Percentiles rank a stretch among this genome's conserved stretches.
These are phyloP conservation scores for Ispidina lecontei DNA, from an alignment of 2,797 vertebrate genomes.

Conservation along the genomic window DNA sequence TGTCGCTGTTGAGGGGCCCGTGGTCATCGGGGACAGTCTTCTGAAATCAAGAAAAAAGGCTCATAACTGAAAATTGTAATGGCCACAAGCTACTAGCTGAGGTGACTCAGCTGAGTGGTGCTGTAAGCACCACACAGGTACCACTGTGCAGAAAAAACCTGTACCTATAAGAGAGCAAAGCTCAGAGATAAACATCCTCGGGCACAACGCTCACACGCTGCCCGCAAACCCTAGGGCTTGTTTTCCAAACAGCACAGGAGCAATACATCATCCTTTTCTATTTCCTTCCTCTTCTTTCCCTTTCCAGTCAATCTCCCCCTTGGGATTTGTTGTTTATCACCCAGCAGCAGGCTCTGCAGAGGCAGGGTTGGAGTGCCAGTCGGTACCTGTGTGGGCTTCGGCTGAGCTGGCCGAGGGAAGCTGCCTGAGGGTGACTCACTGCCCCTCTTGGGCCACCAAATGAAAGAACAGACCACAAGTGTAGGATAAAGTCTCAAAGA, in stretches of 20 bases:
- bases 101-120: not conserved
- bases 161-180: not conserved
- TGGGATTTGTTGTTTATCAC: conserved; percentile 47
- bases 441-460: not conserved
- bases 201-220: not conserved
- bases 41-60: not conserved
- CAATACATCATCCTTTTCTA: not conserved
- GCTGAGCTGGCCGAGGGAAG: not conserved
- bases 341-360: conserved; percentile 45
- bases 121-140: not conserved
- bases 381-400: conserved; percentile 42
- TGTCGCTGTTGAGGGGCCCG: not conserved
- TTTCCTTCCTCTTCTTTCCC: conserved; percentile 41
- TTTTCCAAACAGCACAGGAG: not conserved
- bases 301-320: conserved; percentile 1
- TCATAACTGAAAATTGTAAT: not conserved
- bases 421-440: conserved; percentile 23
- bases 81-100: not conserved
- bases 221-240: not conserved
- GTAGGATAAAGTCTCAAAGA: not conserved
- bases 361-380: not conserved
- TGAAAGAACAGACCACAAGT: conserved; percentile 1
- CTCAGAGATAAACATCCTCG: not conserved
- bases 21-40: not conserved
- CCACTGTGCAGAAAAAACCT: not conserved